Evolutionary conservation across 35 echinoderm and acorn worm species (phyloP).

Genomic region (Apostichopus californicus): DNA sequence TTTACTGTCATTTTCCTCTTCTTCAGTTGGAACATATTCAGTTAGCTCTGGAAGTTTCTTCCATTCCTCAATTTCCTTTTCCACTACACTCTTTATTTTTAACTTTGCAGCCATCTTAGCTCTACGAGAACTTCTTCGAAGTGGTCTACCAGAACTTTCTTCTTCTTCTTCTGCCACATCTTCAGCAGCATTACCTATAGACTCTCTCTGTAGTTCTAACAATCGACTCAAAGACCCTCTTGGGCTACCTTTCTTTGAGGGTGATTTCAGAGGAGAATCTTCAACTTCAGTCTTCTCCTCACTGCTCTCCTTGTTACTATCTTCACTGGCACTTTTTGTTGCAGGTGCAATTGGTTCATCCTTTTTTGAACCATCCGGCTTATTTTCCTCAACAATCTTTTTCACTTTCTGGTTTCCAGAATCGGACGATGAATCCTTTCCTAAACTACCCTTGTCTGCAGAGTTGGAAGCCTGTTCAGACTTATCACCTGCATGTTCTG

Average conservation of each 20-base stretch:
- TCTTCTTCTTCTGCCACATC: not conserved
- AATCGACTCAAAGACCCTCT: slow-evolving; percentile 32
- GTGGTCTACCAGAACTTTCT: not conserved
- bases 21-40: slow-evolving; percentile 44
- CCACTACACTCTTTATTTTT: slow-evolving; percentile 52
- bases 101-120: slow-evolving; percentile 46
- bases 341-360: not conserved
- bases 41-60: not conserved
- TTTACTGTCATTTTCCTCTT: slow-evolving; percentile 20
- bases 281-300: not conserved
- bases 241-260: not conserved
- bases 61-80: slow-evolving; percentile 52
- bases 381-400: not conserved
- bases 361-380: not conserved
- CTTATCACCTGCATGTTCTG: not conserved
- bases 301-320: not conserved
- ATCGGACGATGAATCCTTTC: not conserved
- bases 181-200: slow-evolving; percentile 8
- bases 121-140: slow-evolving; percentile 45
- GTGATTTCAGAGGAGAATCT: not conserved
- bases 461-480: not conserved
- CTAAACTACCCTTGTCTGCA: not conserved
- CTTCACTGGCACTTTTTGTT: not conserved
- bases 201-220: slow-evolving; percentile 37
- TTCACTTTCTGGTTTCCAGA: not conserved